These are phyloP conservation scores for Lasiommata megera DNA, from an alignment of 2,888 invertebrate genomes.

Conservation along the genomic window DNA sequence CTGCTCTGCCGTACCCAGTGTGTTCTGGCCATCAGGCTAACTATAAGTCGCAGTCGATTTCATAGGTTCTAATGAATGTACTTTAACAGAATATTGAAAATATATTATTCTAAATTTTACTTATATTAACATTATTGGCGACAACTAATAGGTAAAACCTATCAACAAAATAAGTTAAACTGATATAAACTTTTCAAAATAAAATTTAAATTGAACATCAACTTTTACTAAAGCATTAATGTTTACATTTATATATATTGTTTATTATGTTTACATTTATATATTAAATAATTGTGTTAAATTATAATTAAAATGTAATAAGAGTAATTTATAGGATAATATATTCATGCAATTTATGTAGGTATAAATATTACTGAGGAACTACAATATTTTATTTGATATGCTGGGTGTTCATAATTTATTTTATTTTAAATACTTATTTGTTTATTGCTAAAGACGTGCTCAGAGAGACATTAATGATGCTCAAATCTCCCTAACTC, in stretches of 20 bases:
- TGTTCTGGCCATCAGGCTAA: no score
- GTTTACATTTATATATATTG: neutral
- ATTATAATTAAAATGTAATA: neutral
- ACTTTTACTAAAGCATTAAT: constrained; percentile 18
- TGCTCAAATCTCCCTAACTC: no score
- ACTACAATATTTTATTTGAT: constrained; percentile 1
- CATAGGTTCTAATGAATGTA: neutral
- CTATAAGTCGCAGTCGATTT: neutral
- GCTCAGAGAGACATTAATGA: no score
- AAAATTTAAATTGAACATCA: constrained; percentile 28
- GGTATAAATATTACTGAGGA: neutral
- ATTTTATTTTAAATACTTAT: no score
- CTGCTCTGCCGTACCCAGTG: no score
- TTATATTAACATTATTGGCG: neutral
- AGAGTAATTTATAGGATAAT: neutral
- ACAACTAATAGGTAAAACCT: constrained; percentile 18
- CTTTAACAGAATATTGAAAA: neutral
- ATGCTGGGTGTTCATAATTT: neutral
- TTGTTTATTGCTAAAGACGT: no score
- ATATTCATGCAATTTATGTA: neutral
- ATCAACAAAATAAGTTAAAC: constrained; percentile 54
- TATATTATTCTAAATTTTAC: neutral
- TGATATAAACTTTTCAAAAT: constrained; percentile 41
- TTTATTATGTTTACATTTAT: neutral
- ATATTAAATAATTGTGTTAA: neutral